phyloP scores from a whole-genome alignment of 2,797 vertebrate species.

The Hirundo rustica region DNA sequence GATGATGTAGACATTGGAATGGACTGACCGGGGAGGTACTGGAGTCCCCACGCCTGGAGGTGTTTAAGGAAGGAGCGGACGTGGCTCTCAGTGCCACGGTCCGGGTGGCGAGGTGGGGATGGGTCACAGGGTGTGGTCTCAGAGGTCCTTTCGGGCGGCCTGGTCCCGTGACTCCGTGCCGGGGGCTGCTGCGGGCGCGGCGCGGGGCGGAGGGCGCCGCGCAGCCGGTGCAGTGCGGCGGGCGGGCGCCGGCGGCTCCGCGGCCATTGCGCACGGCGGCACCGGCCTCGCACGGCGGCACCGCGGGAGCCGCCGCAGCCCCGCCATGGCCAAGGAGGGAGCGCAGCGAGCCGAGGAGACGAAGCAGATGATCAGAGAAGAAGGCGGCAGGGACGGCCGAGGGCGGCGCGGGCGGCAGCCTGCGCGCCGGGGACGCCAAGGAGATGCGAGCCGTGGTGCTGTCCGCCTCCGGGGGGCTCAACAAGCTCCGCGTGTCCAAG shows the following conservation, averaged over 20 bases:
- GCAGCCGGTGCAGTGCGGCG: not conserved
- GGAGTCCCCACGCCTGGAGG: not conserved
- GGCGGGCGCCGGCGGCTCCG: not conserved
- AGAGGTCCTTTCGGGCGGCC: not conserved
- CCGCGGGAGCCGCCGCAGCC: slow-evolving; percentile 3
- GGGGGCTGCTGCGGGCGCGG: not conserved
- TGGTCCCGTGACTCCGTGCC: fast-evolving
- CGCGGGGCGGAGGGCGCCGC: not conserved
- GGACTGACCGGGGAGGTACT: not conserved
- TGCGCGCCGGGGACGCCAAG: slow-evolving; percentile 75
- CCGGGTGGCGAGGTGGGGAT: not conserved
- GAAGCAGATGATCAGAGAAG: slow-evolving; percentile 90
- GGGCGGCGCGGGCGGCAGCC: slow-evolving; percentile 53
- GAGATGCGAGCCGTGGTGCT: slow-evolving; percentile 95
- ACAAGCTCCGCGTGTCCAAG: slow-evolving; percentile 92
- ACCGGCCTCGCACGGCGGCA: slow-evolving; percentile 17
- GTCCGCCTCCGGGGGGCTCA: slow-evolving; percentile 91
- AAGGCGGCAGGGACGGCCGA: slow-evolving; percentile 77
- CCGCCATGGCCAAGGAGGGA: slow-evolving; percentile 90
- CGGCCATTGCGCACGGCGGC: slow-evolving; percentile 48
- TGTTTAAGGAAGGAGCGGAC: not conserved
- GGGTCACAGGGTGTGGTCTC: not conserved
- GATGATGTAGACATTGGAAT: not conserved
- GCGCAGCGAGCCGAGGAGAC: slow-evolving; percentile 90
- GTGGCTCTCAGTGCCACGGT: not conserved